Evolutionary conservation across 2,888 invertebrate species (phyloP).

Genomic region (Dugesia japonica): DNA sequence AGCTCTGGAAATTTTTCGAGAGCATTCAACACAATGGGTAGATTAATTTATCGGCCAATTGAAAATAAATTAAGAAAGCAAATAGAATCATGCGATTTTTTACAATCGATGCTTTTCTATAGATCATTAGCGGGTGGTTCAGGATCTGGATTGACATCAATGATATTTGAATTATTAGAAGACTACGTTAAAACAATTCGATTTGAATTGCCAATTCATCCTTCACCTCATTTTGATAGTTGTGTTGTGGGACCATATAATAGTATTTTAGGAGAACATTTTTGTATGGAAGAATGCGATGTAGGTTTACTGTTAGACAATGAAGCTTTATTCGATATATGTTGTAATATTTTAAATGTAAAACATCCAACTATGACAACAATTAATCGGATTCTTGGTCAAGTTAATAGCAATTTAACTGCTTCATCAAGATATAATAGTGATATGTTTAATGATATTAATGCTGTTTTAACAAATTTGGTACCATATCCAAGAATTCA

Average conservation of each 20-base stretch:
- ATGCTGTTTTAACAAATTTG: constrained; percentile 27
- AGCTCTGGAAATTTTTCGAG: constrained; percentile 23
- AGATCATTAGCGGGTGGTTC: constrained; percentile 12
- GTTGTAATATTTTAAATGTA: neutral
- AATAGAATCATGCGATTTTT: constrained; percentile 21
- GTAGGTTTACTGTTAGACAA: constrained; percentile 25
- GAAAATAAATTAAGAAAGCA: neutral
- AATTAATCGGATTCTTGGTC: constrained; percentile 64
- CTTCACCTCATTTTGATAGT: constrained; percentile 20
- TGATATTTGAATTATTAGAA: constrained; percentile 20
- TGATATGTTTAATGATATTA: constrained; percentile 24
- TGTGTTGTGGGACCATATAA: constrained; percentile 26
- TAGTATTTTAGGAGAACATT: constrained; percentile 22
- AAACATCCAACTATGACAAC: constrained; percentile 60
- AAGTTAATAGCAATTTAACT: constrained; percentile 23
- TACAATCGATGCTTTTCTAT: constrained; percentile 6
- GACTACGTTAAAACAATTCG: constrained; percentile 10
- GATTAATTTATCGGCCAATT: neutral
- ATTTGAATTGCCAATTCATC: constrained; percentile 26
- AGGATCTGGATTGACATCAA: constrained; percentile 28
- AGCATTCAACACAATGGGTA: constrained; percentile 25
- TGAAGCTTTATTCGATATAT: constrained; percentile 23
- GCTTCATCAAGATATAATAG: constrained; percentile 21
- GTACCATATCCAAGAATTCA: constrained; percentile 33
- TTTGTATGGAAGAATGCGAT: constrained; percentile 29